A percentile compares a stretch with the other conserved stretches of the same genome.
Conservation (phyloP, 2,113 vertebrate species). For the Festucalex cinctus region DNA sequence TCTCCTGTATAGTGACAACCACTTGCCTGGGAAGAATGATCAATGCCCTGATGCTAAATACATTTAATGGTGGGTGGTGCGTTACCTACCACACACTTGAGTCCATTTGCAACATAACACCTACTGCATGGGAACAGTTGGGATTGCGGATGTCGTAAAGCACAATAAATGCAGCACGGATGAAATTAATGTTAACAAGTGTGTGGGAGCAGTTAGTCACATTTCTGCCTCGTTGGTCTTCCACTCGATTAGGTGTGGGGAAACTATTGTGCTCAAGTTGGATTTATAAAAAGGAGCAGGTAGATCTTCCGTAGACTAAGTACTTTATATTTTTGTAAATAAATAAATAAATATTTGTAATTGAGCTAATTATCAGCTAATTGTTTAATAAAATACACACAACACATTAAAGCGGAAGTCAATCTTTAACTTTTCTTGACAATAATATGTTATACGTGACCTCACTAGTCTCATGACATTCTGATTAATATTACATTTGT, state of each 20-base stretch:
- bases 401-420: no score
- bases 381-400: no score
- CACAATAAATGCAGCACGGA: background rate
- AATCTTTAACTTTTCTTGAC: no score
- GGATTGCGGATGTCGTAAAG: background rate
- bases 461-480: no score
- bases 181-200: background rate
- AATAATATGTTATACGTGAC: no score
- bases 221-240: background rate
- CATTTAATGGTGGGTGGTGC: conserved; percentile 26
- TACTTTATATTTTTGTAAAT: no score
- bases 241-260: background rate
- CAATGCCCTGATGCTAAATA: conserved; percentile 5
- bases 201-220: background rate
- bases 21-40: background rate
- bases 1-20: background rate
- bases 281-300: no score
- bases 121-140: background rate
- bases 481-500: no score
- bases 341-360: no score
- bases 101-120: background rate
- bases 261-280: background rate
- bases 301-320: no score
- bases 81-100: background rate
- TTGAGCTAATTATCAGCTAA: no score